Evolutionary conservation across 2,113 vertebrate genomes (phyloP).

Genomic region (Lophura nycthemera): DNA sequence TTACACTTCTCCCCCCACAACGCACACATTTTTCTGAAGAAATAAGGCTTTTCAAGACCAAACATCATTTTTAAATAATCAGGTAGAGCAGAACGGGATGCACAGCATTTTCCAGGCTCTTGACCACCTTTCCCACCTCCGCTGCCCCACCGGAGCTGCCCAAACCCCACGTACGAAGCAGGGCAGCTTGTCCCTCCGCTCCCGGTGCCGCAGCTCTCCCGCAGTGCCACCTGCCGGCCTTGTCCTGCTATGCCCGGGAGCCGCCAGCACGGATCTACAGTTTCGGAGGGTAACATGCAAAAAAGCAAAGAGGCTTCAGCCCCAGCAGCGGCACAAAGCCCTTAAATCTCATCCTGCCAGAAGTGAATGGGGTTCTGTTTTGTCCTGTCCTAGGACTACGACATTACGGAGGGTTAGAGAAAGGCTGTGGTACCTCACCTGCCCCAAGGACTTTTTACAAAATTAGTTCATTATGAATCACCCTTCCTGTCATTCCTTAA

Average conservation of each 20-base stretch:
- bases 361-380: accelerated
- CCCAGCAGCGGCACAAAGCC: neutral
- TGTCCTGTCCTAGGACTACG: neutral
- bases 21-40: accelerated
- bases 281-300: too few species aligned
- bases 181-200: neutral
- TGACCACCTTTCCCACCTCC: accelerated
- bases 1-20: neutral
- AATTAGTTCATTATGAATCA: neutral
- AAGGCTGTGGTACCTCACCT: too few species aligned
- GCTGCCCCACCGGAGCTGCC: accelerated
- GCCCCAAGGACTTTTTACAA: neutral
- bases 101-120: accelerated
- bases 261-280: too few species aligned
- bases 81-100: neutral
- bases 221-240: constrained; percentile 76
- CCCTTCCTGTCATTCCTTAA: neutral
- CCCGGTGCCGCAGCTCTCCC: constrained; percentile 24
- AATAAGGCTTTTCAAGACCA: too few species aligned
- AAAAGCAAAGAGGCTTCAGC: neutral
- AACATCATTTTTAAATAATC: neutral
- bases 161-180: neutral
- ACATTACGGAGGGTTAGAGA: neutral
- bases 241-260: neutral
- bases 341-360: neutral